phyloP scores from a whole-genome alignment of 2,888 invertebrate species.

The Strigamia maritima region DNA sequence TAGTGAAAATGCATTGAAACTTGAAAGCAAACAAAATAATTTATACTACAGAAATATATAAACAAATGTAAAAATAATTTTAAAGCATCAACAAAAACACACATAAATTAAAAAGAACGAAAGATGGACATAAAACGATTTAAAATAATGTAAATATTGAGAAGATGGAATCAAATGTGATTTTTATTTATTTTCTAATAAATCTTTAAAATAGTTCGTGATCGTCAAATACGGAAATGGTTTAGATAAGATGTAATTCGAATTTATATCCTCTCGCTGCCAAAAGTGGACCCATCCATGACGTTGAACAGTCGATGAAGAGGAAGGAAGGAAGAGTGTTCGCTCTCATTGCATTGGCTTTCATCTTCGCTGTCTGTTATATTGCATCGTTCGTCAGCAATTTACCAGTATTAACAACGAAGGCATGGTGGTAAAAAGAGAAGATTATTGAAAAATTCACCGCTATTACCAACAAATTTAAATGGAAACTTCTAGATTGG shows the following conservation, averaged over 20 bases:
- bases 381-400: not conserved
- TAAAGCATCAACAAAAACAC: too few relatives aligned
- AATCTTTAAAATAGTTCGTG: not conserved
- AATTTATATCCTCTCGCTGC: not conserved
- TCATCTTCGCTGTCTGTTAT: slow-evolving; percentile 5
- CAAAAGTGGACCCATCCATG: not conserved
- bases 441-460: not conserved
- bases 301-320: slow-evolving; percentile 10
- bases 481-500: slow-evolving; percentile 7
- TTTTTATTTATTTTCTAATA: too few relatives aligned
- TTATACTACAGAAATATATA: too few relatives aligned
- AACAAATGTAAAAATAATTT: too few relatives aligned
- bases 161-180: too few relatives aligned
- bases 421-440: not conserved
- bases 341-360: slow-evolving; percentile 10
- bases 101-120: too few relatives aligned
- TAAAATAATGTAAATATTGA: too few relatives aligned
- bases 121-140: too few relatives aligned
- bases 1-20: not conserved
- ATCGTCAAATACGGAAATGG: slow-evolving; percentile 2
- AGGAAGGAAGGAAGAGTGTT: slow-evolving; percentile 9
- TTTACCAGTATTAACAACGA: not conserved
- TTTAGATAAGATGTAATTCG: not conserved
- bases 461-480: not conserved
- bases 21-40: not conserved